Evolutionary conservation across 2,113 vertebrate species (phyloP).

Genomic region (Dipodomys ordii): DNA sequence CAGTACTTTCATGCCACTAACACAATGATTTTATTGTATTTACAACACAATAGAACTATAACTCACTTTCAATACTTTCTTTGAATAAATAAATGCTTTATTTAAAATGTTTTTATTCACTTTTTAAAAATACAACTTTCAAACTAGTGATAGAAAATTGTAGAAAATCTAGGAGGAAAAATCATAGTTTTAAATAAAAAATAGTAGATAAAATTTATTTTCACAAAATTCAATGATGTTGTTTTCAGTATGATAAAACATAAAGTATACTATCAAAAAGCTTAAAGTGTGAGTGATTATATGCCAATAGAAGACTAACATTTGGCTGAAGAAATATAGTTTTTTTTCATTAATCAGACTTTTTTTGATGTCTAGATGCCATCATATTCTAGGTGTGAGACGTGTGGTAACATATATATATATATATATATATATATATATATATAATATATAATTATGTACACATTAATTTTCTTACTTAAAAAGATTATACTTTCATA

Average conservation of each 20-base stretch:
- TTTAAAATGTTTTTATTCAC: background rate
- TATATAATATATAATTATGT: background rate
- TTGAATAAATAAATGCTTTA: slow-evolving; percentile 30
- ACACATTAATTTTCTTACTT: background rate
- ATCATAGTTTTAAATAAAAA: slow-evolving; percentile 15
- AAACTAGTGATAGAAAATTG: background rate
- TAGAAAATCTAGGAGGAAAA: background rate
- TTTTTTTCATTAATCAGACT: background rate
- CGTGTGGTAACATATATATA: background rate
- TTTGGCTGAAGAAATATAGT: background rate
- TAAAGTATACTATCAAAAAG: background rate
- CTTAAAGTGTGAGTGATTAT: background rate
- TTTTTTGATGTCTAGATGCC: background rate
- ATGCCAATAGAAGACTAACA: slow-evolving; percentile 5
- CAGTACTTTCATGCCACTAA: slow-evolving; percentile 50
- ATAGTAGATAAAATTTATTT: slow-evolving; percentile 34
- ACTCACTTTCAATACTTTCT: slow-evolving; percentile 49
- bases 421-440: background rate
- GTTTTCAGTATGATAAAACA: background rate
- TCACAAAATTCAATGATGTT: slow-evolving; percentile 22
- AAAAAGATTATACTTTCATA: background rate
- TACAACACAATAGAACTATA: background rate
- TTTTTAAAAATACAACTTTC: background rate
- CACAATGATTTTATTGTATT: slow-evolving; percentile 52
- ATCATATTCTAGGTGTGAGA: background rate